Evolutionary conservation across 2,797 vertebrate species (phyloP), one percentile per base, ranked within the genome.

Genomic region (Sebastes miniatus): DNA sequence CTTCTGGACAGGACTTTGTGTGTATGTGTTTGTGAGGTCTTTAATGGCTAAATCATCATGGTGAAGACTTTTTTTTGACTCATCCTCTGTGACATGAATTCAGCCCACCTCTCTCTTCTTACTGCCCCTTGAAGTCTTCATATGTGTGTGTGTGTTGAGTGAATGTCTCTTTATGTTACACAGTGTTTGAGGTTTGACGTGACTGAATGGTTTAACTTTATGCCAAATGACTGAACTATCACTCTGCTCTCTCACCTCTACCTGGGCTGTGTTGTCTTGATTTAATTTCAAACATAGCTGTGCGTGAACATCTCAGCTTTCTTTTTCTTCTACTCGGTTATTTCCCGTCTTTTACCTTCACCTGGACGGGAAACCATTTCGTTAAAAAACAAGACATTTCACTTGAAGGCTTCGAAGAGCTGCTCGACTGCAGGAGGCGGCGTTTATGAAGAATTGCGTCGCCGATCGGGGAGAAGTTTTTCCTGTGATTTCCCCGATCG

Each of bases 211-310:
- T 87, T 90, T 73, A 77, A 87, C 81, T 86, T 86, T 57, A 90
- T 92, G 89, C 91, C 88, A 91, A 93, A 92, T 87, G 90, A 93
- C 91, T 92, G 83, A 91, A 91, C 78, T 69, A 18, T 81, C 71
- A 62, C 83, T 83, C 70, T 77, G 39, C 73, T 88, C 36, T 36
- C 16, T 47, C 82, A 76, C 83, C 69, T 83, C 57, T 10, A 29
- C 36, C n/a, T 25, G 29, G 74, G 76, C 69, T 76, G 75, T 56
- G 72, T 29, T 29, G 29, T 71, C 18, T 73, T 16, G 2, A 6
- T 34, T 73, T 47, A 5, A 27, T 73, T 47, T 4, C 29, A 70
- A 59, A 54, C 76, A 13, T 11, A 52, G 27, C 74, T 13, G 73
- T 75, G 47, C 43, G 39, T 74, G 61, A 18, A 72, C 79, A 79